A percentile compares a stretch with the other conserved stretches of the same genome.
Evolutionary conservation across 2,113 vertebrate genomes (phyloP).

Genomic region (Mus musculus): DNA sequence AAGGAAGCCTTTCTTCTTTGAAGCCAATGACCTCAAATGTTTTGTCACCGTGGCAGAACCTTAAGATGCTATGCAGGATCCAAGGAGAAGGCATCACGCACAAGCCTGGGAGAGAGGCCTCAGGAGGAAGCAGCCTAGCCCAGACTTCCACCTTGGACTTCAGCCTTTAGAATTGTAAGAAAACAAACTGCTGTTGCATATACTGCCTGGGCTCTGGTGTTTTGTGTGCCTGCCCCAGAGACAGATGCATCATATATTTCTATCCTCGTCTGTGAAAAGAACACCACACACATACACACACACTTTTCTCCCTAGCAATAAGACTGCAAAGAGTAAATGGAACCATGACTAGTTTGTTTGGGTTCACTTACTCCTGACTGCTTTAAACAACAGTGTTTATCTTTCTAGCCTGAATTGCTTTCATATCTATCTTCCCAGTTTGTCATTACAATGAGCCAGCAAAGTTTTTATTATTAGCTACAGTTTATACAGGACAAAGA

Average conservation of each 20-base stretch:
- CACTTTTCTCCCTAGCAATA: background rate
- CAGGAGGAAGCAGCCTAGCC: background rate
- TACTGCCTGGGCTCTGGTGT: no score
- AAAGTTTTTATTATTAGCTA: background rate
- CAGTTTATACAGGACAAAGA: background rate
- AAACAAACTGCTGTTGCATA: background rate
- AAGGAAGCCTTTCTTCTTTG: background rate
- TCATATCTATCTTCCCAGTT: background rate
- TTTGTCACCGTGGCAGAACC: background rate
- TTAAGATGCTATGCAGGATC: accelerated
- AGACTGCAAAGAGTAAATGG: background rate
- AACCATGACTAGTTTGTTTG: background rate
- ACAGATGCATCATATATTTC: background rate
- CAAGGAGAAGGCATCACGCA: background rate
- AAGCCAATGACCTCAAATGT: background rate
- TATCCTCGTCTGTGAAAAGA: background rate
- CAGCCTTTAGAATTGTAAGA: background rate
- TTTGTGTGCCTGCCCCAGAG: background rate
- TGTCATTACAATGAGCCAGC: background rate
- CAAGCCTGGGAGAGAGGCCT: background rate
- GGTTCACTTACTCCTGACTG: background rate
- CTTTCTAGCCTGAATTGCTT: background rate
- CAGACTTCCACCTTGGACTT: background rate
- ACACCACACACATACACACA: no score
- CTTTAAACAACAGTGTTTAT: background rate